Percentiles rank a stretch among this genome's conserved stretches.
Evolutionary conservation across 2,888 invertebrate species (phyloP).

Genomic region (Scaptomyza caliginosa): DNA sequence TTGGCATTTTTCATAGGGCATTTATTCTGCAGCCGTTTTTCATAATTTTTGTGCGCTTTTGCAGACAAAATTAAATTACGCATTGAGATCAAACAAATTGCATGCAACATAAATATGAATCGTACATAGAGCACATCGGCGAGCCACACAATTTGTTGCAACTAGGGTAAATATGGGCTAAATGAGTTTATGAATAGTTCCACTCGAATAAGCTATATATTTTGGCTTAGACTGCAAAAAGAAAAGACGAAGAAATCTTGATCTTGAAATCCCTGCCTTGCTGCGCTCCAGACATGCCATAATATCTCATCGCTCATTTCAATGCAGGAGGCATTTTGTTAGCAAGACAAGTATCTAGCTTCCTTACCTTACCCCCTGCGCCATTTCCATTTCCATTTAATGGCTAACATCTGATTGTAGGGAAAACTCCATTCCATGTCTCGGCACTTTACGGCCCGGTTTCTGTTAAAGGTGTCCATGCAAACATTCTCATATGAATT

Average conservation of each 20-base stretch:
- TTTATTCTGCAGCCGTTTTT: conserved; percentile 39
- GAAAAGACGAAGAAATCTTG: no score
- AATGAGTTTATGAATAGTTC: conserved; percentile 51
- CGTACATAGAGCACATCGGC: conserved; percentile 30
- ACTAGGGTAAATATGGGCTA: conserved; percentile 30
- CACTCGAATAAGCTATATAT: background rate
- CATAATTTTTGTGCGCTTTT: conserved; percentile 36
- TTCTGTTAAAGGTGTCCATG: conserved; percentile 21
- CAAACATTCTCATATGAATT: conserved; percentile 60
- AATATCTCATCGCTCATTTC: conserved; percentile 76
- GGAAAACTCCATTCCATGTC: conserved; percentile 26
- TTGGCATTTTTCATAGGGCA: conserved; percentile 14
- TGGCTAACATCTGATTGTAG: conserved; percentile 38
- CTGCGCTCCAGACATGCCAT: conserved; percentile 64
- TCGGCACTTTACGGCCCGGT: conserved; percentile 57
- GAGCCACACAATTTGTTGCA: conserved; percentile 23
- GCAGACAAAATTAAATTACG: conserved; percentile 79
- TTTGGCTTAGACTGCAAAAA: background rate
- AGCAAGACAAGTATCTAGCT: conserved; percentile 8
- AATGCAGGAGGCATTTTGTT: conserved; percentile 66
- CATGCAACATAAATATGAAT: conserved; percentile 81
- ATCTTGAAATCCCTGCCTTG: conserved; percentile 60
- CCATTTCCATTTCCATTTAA: conserved; percentile 34
- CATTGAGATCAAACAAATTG: conserved; percentile 82
- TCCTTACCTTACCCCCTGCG: background rate